Conservation (phyloP, 2,113 vertebrate species). For the Romanogobio albipinnatus region DNA sequence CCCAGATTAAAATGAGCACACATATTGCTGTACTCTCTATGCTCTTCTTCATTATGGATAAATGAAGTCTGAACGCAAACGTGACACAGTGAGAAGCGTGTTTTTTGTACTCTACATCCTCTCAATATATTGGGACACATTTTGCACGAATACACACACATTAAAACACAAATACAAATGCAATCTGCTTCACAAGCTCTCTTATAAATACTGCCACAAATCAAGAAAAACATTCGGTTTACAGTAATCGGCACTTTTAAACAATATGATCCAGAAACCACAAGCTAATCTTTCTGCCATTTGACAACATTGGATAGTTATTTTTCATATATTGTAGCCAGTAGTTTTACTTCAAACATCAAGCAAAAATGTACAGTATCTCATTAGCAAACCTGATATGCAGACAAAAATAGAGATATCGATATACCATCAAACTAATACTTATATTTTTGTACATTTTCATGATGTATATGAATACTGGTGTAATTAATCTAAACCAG, state of each 20-base stretch:
- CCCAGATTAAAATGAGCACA: neutral
- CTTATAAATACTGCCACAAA: constrained; percentile 21
- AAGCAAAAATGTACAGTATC: constrained; percentile 62
- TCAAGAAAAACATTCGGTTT: neutral
- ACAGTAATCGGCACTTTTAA: constrained; percentile 4
- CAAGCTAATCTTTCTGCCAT: neutral
- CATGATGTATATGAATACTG: constrained; percentile 21
- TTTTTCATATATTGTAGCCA: constrained; percentile 65
- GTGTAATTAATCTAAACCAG: neutral
- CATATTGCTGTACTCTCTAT: neutral
- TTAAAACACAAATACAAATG: constrained; percentile 18
- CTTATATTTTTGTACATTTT: neutral
- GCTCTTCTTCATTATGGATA: neutral
- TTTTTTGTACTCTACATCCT: neutral
- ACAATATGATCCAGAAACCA: neutral
- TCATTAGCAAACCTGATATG: constrained; percentile 54
- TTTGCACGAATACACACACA: constrained; percentile 15
- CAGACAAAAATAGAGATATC: constrained; percentile 57
- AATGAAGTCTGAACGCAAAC: neutral
- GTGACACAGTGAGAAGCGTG: neutral
- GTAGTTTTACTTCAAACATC: constrained; percentile 69
- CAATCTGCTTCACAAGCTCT: neutral
- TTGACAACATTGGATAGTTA: constrained; percentile 51
- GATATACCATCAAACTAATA: constrained; percentile 37
- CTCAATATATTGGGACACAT: constrained; percentile 2